phyloP scores from a whole-genome alignment of 1,140 invertebrate species.

The Sycophila sp. region DNA sequence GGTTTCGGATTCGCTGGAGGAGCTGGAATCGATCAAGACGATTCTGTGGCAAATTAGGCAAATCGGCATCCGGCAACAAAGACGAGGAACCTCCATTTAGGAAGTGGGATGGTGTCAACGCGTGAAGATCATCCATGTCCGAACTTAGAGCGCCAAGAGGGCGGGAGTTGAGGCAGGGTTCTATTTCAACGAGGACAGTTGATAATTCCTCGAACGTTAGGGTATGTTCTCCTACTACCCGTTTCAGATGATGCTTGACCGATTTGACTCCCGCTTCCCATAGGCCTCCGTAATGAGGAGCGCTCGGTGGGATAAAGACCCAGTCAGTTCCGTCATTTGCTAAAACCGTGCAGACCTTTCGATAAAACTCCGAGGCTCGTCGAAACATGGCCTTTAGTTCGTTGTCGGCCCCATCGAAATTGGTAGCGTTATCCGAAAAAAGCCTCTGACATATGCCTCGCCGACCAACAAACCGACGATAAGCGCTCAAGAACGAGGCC shows the following conservation, averaged over 20 bases:
- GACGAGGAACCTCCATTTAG: too few relatives aligned
- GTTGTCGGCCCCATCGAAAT: too few relatives aligned
- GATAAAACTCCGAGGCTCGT: background rate
- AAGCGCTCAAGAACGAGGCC: too few relatives aligned
- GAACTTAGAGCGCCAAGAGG: background rate
- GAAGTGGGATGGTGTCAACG: too few relatives aligned
- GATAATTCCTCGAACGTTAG: slow-evolving; percentile 6
- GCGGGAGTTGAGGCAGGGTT: slow-evolving; percentile 2
- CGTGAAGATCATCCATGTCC: background rate
- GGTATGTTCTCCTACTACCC: background rate
- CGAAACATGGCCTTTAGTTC: too few relatives aligned
- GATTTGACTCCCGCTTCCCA: slow-evolving; percentile 34
- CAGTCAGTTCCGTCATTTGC: background rate
- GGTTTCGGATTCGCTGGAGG: background rate
- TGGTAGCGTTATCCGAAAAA: too few relatives aligned
- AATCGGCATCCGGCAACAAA: background rate
- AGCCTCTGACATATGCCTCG: too few relatives aligned
- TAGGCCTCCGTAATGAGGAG: slow-evolving; percentile 12
- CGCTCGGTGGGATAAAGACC: slow-evolving; percentile 1
- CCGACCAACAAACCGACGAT: too few relatives aligned
- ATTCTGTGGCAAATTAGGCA: background rate
- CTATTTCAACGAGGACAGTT: slow-evolving; percentile 4
- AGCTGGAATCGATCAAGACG: background rate
- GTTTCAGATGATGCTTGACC: slow-evolving; percentile 19
- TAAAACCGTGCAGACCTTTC: background rate